phyloP scores from a whole-genome alignment of 2,797 vertebrate species.

The Champsocephalus gunnari region DNA sequence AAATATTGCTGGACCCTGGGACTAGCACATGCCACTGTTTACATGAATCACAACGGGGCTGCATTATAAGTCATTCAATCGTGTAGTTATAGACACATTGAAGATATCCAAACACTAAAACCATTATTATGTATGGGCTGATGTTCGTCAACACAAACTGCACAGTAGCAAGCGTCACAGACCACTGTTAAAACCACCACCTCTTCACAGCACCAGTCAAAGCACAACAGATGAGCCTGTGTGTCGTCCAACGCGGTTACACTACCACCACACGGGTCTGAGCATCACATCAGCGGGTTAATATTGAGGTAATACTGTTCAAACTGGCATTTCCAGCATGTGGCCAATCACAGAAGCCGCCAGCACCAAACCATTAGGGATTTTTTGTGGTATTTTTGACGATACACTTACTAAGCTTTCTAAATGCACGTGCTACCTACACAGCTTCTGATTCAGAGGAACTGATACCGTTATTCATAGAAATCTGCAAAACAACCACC shows the following conservation, averaged over 20 bases:
- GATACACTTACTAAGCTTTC: conserved; percentile 50
- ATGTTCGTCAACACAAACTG: conserved; percentile 60
- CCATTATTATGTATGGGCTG: conserved; percentile 43
- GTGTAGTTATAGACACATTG: conserved; percentile 58
- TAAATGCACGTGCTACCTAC: conserved; percentile 71
- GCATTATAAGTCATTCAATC: conserved; percentile 49
- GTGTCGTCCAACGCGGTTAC: conserved; percentile 71
- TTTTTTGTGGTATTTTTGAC: conserved; percentile 26
- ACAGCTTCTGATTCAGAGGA: conserved; percentile 76
- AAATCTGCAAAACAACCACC: conserved; percentile 63
- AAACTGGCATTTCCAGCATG: conserved; percentile 61
- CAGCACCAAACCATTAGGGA: conserved; percentile 52
- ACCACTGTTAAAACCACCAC: conserved; percentile 72
- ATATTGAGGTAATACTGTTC: conserved; percentile 83
- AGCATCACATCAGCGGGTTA: conserved; percentile 80
- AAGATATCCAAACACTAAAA: conserved; percentile 61
- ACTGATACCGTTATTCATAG: conserved; percentile 68
- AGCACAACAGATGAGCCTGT: conserved; percentile 73
- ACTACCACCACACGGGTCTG: conserved; percentile 73
- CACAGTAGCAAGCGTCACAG: conserved; percentile 74
- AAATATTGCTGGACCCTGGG: conserved; percentile 83
- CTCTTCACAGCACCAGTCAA: conserved; percentile 73
- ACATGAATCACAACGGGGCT: conserved; percentile 52
- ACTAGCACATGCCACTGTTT: conserved; percentile 67
- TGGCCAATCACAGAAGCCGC: conserved; percentile 65